Base-by-base conservation (phyloP, 2,888 invertebrate species). In the Xestia xanthographa region DNA sequence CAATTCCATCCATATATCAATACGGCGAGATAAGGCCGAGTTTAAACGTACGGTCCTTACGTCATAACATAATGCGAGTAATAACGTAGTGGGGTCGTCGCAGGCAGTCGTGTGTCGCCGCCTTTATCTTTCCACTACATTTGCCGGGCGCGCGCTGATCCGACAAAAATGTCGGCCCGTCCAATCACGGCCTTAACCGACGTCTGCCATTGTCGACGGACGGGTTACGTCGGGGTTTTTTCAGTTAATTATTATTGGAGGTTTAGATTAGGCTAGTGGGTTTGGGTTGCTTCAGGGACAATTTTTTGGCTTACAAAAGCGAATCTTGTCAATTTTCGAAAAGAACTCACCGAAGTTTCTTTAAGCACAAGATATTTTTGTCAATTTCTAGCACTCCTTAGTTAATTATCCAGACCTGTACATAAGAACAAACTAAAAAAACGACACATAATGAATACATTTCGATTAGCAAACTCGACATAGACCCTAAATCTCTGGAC, bases 81-180 rank as follows among this genome's bases (percentile, higher is more conserved):
- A 84, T 86, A 85, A 78, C 87, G 79, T 78, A 79, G 84, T 79
- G 73, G 76, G 83, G 80, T 79, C 82, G 84, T 77, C 80, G 88
- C 75, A 85, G 77, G 80, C 87, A 84, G 86, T 83, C 84, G 85
- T 87, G 88, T 88, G 89, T 66, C 83, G 76, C 69, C 82, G 74
- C 56, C 77, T 83, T 90, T 90, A 90, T 90, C 90, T 90, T 90
- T 90, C 90, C 90, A 80, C 83, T 86, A 88, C 90, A 90, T 90
- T 90, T 85, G 87, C 82, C 76, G 79, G 70, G 66, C 84, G 80
- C 78, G 82, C 87, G 89, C 90, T 90, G 90, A 90, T 85, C 84
- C 87, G 86, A 86, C 89, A 88, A 88, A 87, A 87, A 87, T 87
- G 85, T 82, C 77, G 87, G 75, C 69, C 76, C 78, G 82, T 81